Evolutionary conservation across 2,888 invertebrate genomes (phyloP), one percentile per base, ranked within the genome.

Genomic region (Diaphora mendica): DNA sequence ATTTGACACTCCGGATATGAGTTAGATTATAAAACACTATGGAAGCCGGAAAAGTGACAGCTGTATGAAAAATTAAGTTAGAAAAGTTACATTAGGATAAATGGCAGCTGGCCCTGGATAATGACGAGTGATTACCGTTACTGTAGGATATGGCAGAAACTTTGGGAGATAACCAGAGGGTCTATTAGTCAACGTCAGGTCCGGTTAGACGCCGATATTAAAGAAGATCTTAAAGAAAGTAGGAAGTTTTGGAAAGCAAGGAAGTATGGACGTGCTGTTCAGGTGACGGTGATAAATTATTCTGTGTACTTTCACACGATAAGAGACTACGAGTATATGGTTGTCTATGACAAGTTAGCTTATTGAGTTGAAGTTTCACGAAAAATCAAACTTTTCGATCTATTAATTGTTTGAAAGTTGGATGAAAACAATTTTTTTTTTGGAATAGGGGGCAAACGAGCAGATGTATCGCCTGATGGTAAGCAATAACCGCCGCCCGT

Each of bases 31-130:
- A 59, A 42, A 51, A 42, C 71, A 77, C n/a, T 77, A 77, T 64
- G 17, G 15, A 35, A 64, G 68, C 64, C 39, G 69, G 73, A 77
- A 82, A 78, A 75, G 72, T 79, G 84, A 80, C 85, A 84, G 84
- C 77, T 84, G 84, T 80, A 75, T 80, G 82, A 84, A 79, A 82
- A 82, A 84, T 83, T 80, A 76, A 79, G 84, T 83, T 84, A 77
- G 75, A 71, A 84, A 84, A 85, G 82, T 84, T 79, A 82, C 79
- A 79, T 80, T 76, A 79, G 78, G 75, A 79, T 78, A 77, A 83
- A 85, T 80, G 77, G 68, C 42, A 72, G 70, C 75, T 65, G 68
- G 76, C 69, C 76, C 68, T 64, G 71, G 35, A 75, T 85, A 84
- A 84, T 83, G 82, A 72, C 70, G 72, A 75, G 77, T 80, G 84